Conservation (phyloP, 2,797 vertebrate genomes). For the Margarornis squamiger region DNA sequence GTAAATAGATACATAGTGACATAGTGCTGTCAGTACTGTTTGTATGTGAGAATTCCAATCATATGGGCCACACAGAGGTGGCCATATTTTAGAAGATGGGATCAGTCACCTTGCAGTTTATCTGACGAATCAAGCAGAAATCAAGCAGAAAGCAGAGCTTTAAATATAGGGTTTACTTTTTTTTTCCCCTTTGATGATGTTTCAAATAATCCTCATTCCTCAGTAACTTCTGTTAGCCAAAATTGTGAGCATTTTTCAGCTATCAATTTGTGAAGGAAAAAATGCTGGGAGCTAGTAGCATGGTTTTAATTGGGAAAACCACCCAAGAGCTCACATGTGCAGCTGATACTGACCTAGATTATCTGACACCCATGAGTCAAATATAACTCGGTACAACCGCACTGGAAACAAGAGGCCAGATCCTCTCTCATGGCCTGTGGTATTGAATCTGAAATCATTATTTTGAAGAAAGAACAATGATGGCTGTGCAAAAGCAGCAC, state of each 20-base stretch:
- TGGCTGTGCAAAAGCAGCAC: background rate
- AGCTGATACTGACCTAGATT: conserved; percentile 38
- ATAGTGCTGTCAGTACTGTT: background rate
- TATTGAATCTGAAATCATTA: background rate
- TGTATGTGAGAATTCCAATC: background rate
- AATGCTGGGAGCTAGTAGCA: conserved; percentile 6
- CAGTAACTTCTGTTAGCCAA: background rate
- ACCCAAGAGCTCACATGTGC: conserved; percentile 36
- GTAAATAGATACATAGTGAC: background rate
- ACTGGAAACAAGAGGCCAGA: background rate
- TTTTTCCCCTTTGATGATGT: background rate
- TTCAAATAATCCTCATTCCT: conserved; percentile 44
- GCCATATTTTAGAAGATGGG: background rate
- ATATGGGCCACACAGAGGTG: background rate
- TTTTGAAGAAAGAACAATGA: background rate
- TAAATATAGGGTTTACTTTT: background rate
- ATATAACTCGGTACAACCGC: background rate
- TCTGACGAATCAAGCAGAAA: background rate
- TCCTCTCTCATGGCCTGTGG: background rate
- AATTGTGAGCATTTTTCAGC: conserved; percentile 33
- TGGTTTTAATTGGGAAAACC: conserved; percentile 51
- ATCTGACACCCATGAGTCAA: conserved; percentile 11
- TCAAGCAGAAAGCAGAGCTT: background rate
- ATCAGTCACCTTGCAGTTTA: background rate
- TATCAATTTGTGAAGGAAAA: conserved; percentile 38